Base-by-base conservation (phyloP, 1,140 invertebrate genomes). In the Sitobion miscanthi region DNA sequence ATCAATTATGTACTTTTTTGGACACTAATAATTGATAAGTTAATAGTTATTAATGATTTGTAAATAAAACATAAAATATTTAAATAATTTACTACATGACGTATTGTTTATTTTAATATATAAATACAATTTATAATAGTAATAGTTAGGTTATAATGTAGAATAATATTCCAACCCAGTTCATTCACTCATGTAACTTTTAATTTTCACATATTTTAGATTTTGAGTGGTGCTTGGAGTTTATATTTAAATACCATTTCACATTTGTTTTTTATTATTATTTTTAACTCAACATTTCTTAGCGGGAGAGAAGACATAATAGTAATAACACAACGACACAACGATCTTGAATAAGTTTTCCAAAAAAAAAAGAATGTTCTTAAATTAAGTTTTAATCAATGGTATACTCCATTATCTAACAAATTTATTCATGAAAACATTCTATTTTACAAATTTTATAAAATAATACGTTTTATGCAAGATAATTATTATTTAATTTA, bases 381-480 rank as follows among this genome's bases (percentile, higher is more conserved):
- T 5, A 5, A n/a, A n/a, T n/a, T 17, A 0, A n/a, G 4, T 69
- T n/a, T 77, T 35, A n/a, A n/a, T n/a, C 14, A 1, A 0, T 77
- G 11, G 1, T 77, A n/a, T 17, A 35, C 6, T 69, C n/a, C 3
- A 69, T n/a, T 69, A 77, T 5, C 14, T 17, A 17, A 77, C 62
- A 17, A n/a, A n/a, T 77, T 17, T 17, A 69, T n/a, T 23, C 62
- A 1, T n/a, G 6, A 69, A 14, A 14, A 69, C 62, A 69, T 11
- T 14, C 30, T 69, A 30, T 57, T 57, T 25, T 57, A 57, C 7
- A 57, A 57, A 57, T 25, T 2, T 25, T 57, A 25, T 30, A 57
- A 57, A 25, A 25, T 25, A 57, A 57, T 57, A 57, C 25, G 57
- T 57, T 57, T 57, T 57, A 25, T 9, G 23, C 25, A 30, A 57